These are phyloP conservation scores for Andricus grossulariae DNA, from an alignment of 1,140 invertebrate species.

Conservation along the genomic window DNA sequence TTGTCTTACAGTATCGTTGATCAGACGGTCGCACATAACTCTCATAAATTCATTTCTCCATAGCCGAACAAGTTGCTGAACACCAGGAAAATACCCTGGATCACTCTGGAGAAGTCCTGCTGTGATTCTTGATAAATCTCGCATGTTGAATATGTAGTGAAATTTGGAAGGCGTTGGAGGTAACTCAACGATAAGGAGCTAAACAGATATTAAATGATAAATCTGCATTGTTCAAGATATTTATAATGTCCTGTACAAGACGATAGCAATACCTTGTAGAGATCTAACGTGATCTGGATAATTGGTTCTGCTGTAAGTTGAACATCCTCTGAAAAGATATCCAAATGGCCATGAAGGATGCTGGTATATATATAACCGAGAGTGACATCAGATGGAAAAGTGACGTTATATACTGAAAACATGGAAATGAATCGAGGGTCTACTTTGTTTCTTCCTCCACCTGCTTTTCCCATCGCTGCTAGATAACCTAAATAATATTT, in stretches of 20 bases:
- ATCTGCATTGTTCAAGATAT: background rate
- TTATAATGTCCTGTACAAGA: background rate
- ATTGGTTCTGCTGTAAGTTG: constrained; percentile 80
- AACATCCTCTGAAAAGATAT: constrained; percentile 82
- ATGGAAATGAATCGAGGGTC: constrained; percentile 93
- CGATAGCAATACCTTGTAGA: constrained; percentile 83
- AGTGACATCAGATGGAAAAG: constrained; percentile 86
- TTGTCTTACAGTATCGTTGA: constrained; percentile 79
- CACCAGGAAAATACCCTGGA: constrained; percentile 80
- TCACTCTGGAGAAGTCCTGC: constrained; percentile 87
- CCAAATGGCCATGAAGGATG: constrained; percentile 87
- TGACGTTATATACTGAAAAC: constrained; percentile 91
- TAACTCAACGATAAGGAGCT: constrained; percentile 84
- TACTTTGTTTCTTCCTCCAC: constrained; percentile 91
- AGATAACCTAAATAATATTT: constrained; percentile 79
- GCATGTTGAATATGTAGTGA: constrained; percentile 95
- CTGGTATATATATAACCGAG: constrained; percentile 89
- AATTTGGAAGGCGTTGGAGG: constrained; percentile 95
- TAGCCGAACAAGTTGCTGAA: constrained; percentile 85
- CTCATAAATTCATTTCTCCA: constrained; percentile 93
- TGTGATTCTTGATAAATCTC: constrained; percentile 90
- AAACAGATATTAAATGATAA: constrained; percentile 18
- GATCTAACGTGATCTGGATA: constrained; percentile 85
- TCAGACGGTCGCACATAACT: constrained; percentile 91
- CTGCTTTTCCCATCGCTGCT: constrained; percentile 88